Percentiles rank a stretch among this genome's conserved stretches.
phyloP scores from a whole-genome alignment of 2,113 vertebrate species.

The Acrocephalus arundinaceus region DNA sequence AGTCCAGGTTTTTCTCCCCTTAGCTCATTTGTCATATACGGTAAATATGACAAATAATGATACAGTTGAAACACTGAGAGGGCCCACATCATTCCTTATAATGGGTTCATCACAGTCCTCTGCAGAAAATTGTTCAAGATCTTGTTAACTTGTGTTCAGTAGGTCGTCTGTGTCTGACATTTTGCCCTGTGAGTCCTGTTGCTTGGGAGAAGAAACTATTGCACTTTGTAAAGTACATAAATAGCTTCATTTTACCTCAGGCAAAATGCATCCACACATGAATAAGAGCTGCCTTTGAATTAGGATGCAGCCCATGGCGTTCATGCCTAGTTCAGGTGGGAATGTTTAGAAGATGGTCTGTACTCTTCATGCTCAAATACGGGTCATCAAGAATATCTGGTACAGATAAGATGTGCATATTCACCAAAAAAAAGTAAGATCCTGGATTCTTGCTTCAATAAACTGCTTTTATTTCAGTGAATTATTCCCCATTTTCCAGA shows the following conservation, averaged over 20 bases:
- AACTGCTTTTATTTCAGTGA: neutral
- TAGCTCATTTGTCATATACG: conserved; percentile 56
- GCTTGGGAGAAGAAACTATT: neutral
- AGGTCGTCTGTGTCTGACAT: neutral
- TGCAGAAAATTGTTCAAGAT: conserved; percentile 33
- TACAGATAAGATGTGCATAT: neutral
- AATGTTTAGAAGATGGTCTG: neutral
- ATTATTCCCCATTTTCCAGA: neutral
- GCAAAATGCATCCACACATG: neutral
- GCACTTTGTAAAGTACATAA: neutral
- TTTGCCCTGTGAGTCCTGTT: conserved; percentile 1
- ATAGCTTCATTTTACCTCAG: neutral
- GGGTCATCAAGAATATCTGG: neutral
- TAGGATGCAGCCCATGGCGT: neutral
- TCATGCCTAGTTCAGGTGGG: neutral
- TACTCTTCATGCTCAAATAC: neutral
- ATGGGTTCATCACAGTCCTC: conserved; percentile 24
- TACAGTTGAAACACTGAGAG: conserved; percentile 39
- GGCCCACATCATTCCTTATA: conserved; percentile 9
- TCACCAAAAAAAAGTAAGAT: neutral
- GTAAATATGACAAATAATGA: conserved; percentile 69
- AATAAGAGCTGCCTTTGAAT: neutral
- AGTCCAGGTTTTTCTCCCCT: conserved; percentile 40
- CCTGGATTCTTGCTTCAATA: neutral
- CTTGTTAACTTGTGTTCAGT: conserved; percentile 43